Conservation (phyloP, 2,113 vertebrate species). For the Takifugu flavidus region DNA sequence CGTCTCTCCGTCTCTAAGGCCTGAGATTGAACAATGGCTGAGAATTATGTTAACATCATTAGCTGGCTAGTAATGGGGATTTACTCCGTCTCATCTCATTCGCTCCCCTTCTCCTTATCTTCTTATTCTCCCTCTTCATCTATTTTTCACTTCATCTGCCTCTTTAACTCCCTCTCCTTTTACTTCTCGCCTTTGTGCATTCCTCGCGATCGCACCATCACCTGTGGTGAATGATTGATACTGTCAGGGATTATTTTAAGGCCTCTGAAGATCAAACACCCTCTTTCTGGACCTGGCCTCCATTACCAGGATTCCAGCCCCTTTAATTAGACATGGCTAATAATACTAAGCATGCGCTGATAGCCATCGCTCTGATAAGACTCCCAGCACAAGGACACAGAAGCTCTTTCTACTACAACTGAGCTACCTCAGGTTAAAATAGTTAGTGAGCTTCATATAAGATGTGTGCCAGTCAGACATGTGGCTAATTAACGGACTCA, state of each 20-base stretch:
- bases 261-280: constrained; percentile 81
- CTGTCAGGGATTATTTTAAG: constrained; percentile 74
- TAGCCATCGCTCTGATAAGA: constrained; percentile 78
- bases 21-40: constrained; percentile 90
- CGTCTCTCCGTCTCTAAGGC: constrained; percentile 87
- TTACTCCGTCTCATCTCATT: constrained; percentile 87
- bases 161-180: constrained; percentile 13
- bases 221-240: constrained; percentile 30
- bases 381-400: constrained; percentile 49
- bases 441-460: constrained; percentile 53
- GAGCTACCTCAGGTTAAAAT: constrained; percentile 62
- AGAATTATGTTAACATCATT: constrained; percentile 94
- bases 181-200: constrained; percentile 14
- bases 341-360: constrained; percentile 80
- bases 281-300: constrained; percentile 49
- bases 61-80: constrained; percentile 88
- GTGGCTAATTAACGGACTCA: constrained; percentile 50
- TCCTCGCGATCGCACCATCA: constrained; percentile 72
- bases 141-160: constrained; percentile 36
- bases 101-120: constrained; percentile 56
- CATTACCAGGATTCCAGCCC: constrained; percentile 75
- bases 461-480: constrained; percentile 5
- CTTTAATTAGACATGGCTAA: constrained; percentile 89
- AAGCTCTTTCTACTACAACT: constrained; percentile 46
- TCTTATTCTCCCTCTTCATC: constrained; percentile 36